These are phyloP conservation scores for Crotophaga sulcirostris DNA, from an alignment of 2,113 vertebrate species.

Conservation along the genomic window DNA sequence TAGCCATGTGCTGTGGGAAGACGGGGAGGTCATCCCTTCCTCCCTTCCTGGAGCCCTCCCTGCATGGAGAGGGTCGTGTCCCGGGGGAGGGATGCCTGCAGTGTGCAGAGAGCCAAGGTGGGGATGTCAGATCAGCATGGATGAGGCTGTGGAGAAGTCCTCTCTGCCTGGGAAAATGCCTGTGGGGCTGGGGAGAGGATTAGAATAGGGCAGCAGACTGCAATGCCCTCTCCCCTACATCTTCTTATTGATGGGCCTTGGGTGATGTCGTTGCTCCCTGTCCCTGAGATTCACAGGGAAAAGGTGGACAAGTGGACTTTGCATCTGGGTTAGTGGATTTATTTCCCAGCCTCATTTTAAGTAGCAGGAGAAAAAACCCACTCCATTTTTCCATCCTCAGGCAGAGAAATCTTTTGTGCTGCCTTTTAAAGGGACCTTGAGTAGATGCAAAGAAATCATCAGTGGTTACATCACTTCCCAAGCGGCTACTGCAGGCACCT, in stretches of 20 bases:
- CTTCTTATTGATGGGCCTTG: background rate
- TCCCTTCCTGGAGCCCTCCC: background rate
- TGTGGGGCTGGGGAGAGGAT: background rate
- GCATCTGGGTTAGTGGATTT: background rate
- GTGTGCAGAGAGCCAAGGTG: background rate
- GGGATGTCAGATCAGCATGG: background rate
- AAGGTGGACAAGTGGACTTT: background rate
- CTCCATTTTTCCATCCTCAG: background rate
- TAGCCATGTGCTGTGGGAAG: background rate
- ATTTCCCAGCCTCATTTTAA: background rate
- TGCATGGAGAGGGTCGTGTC: background rate
- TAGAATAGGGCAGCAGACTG: background rate
- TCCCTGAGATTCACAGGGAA: background rate
- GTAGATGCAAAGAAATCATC: slow-evolving; percentile 17
- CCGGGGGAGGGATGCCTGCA: background rate
- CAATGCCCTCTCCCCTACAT: background rate
- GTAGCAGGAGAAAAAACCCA: background rate
- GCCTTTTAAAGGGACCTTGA: slow-evolving; percentile 31
- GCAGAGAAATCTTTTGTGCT: slow-evolving; percentile 44
- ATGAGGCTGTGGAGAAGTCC: background rate
- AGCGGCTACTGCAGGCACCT: background rate
- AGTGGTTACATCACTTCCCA: background rate
- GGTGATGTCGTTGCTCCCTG: accelerated
- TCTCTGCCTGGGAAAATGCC: background rate
- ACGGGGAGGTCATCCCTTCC: background rate